These are phyloP conservation scores for Heteromyza rotundicornis DNA, from an alignment of 2,888 invertebrate genomes.

Conservation along the genomic window DNA sequence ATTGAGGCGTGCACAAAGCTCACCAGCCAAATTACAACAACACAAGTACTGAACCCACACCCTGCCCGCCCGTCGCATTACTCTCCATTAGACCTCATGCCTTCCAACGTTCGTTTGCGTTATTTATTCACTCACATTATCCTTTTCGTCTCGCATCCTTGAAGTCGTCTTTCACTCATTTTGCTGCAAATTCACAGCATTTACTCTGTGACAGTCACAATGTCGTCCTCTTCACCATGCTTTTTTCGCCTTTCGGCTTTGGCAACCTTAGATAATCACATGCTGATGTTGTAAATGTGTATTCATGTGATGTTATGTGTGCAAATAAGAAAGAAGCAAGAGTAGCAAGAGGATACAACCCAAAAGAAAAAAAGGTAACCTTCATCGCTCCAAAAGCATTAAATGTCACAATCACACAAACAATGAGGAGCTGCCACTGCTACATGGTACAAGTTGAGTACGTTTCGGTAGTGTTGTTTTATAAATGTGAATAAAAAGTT, in stretches of 20 bases:
- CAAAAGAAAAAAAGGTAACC: background rate
- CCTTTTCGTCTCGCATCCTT: background rate
- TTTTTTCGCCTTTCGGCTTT: background rate
- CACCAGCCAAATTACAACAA: background rate
- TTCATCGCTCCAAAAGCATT: too few species aligned
- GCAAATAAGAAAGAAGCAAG: background rate
- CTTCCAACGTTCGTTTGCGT: background rate
- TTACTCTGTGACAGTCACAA: background rate
- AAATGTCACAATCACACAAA: too few species aligned
- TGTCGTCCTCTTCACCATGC: background rate
- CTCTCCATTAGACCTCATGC: background rate
- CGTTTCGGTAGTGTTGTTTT: too few species aligned
- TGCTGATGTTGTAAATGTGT: constrained; percentile 10
- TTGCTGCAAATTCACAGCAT: background rate
- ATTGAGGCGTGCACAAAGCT: constrained; percentile 9
- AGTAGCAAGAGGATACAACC: background rate
- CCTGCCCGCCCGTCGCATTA: background rate
- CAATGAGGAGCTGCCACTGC: too few species aligned
- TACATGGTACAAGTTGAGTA: too few species aligned
- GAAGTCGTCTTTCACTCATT: background rate
- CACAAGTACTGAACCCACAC: background rate
- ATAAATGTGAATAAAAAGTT: too few species aligned
- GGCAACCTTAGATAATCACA: constrained; percentile 9
- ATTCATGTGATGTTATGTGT: background rate
- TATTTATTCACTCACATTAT: background rate